Conservation (phyloP, 2,797 vertebrate genomes). For the Champsocephalus gunnari region DNA sequence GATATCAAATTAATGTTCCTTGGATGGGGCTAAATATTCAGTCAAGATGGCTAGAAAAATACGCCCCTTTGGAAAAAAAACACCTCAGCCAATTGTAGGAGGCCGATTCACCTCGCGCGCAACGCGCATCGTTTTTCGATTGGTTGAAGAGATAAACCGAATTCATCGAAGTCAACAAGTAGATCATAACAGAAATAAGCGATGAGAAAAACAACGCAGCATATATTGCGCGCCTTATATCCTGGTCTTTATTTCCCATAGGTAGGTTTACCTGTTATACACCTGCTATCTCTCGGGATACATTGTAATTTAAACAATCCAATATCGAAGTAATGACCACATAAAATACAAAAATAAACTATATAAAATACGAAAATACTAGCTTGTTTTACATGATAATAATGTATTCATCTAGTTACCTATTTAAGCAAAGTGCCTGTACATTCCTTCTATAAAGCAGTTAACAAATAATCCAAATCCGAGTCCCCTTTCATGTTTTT, state of each 20-base stretch:
- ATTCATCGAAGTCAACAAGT: slow-evolving; percentile 29
- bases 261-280: slow-evolving; percentile 23
- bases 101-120: slow-evolving; percentile 61
- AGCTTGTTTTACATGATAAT: too few relatives aligned
- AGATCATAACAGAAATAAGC: slow-evolving; percentile 33
- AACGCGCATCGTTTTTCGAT: slow-evolving; percentile 74
- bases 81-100: slow-evolving; percentile 71
- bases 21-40: slow-evolving; percentile 84
- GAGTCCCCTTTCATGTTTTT: too few relatives aligned
- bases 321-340: too few relatives aligned
- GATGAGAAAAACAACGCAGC: slow-evolving; percentile 71
- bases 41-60: slow-evolving; percentile 87
- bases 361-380: too few relatives aligned
- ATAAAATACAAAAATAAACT: too few relatives aligned
- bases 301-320: background rate
- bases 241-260: slow-evolving; percentile 11
- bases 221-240: slow-evolving; percentile 65
- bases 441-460: too few relatives aligned
- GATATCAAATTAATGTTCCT: slow-evolving; percentile 82
- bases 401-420: too few relatives aligned
- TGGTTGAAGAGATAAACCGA: slow-evolving; percentile 53
- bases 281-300: slow-evolving; percentile 11
- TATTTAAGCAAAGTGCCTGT: too few relatives aligned
- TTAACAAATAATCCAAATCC: too few relatives aligned
- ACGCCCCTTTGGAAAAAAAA: slow-evolving; percentile 84